phyloP scores from a whole-genome alignment of 2,888 invertebrate species.

The Drosophila dives region DNA sequence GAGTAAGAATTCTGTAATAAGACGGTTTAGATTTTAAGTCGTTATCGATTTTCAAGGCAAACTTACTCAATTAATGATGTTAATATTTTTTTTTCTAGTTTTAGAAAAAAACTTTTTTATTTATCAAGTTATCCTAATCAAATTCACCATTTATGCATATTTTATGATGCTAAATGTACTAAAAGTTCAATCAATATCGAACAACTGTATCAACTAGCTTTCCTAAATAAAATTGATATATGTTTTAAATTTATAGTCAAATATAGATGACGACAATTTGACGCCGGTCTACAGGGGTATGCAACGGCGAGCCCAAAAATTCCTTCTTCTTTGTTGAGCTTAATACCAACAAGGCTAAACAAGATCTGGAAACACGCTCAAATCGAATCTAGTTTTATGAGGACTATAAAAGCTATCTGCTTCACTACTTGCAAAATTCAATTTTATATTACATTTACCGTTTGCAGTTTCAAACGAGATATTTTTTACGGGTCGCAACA shows the following conservation, averaged over 20 bases:
- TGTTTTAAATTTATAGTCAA: neutral
- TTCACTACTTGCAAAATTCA: neutral
- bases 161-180: neutral
- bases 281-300: neutral
- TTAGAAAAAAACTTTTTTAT: neutral
- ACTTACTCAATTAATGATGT: neutral
- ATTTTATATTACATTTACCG: neutral
- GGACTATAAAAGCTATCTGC: neutral
- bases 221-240: neutral
- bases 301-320: neutral
- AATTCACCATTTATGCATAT: neutral
- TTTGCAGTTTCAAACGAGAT: slow-evolving; percentile 83
- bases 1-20: neutral
- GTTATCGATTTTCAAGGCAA: neutral
- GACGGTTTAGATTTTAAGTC: neutral
- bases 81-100: too few species aligned
- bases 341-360: neutral
- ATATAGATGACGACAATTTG: neutral
- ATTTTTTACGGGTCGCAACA: slow-evolving; percentile 83
- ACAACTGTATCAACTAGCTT: neutral
- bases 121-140: neutral
- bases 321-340: neutral
- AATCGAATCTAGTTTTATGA: slow-evolving; percentile 1
- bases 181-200: neutral
- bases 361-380: neutral